These are phyloP conservation scores for Corythucha ciliata DNA, from an alignment of 2,888 invertebrate species.

Conservation along the genomic window DNA sequence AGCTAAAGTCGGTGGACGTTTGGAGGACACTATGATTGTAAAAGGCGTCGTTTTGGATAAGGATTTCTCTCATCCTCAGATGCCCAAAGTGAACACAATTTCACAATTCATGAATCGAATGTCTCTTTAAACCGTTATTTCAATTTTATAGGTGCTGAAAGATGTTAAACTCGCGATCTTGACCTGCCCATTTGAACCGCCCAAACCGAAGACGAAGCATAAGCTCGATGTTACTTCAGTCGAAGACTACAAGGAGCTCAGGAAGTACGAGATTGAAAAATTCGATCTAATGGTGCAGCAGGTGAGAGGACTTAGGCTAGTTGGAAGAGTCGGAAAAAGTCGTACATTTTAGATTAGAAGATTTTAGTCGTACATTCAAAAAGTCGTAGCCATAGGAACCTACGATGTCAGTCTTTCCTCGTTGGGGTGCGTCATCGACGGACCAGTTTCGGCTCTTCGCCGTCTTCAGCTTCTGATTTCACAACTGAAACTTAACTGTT, in stretches of 20 bases:
- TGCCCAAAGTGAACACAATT: conserved; percentile 74
- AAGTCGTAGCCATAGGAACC: no score
- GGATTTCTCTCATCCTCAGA: conserved; percentile 98
- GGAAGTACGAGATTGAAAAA: conserved; percentile 90
- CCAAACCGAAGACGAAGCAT: conserved; percentile 99
- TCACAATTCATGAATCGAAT: not conserved
- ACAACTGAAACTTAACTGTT: no score
- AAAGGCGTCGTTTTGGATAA: conserved; percentile 97
- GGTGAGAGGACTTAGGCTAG: conserved; percentile 42
- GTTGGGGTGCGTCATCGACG: no score
- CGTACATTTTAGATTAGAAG: not conserved
- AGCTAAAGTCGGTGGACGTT: conserved; percentile 90
- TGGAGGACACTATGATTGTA: conserved; percentile 94
- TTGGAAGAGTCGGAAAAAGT: no score
- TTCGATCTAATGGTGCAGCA: conserved; percentile 85
- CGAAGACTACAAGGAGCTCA: conserved; percentile 85
- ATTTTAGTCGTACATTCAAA: not conserved
- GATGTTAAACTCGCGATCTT: conserved; percentile 94
- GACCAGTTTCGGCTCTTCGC: no score
- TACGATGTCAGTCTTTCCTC: no score
- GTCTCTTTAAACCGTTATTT: no score
- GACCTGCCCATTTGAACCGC: conserved; percentile 99
- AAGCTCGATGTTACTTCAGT: conserved; percentile 95
- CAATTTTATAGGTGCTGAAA: conserved; percentile 47
- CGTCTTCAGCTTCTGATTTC: no score